phyloP scores from a whole-genome alignment of 1,140 invertebrate genomes.

The Eumeta japonica region DNA sequence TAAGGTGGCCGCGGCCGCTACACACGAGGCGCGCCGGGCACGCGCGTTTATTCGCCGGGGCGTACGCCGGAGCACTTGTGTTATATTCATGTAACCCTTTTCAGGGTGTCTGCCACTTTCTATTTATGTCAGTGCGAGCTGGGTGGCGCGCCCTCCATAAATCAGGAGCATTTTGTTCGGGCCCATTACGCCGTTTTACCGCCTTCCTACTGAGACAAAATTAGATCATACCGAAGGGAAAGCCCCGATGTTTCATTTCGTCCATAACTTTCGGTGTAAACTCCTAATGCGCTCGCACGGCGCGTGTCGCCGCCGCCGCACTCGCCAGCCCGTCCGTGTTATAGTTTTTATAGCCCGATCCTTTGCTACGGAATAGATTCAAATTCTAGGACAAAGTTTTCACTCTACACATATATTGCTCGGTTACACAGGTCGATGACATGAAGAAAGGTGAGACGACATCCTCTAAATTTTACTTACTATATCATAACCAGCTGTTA shows the following conservation, averaged over 20 bases:
- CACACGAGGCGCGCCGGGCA: not conserved
- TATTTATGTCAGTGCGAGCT: conserved; percentile 32
- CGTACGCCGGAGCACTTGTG: conserved; percentile 20
- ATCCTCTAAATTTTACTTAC: no score
- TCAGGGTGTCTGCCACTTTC: conserved; percentile 31
- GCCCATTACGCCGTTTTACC: conserved; percentile 45
- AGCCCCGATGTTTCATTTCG: conserved; percentile 20
- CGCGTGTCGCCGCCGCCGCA: no score
- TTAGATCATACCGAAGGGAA: conserved; percentile 41
- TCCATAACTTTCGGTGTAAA: conserved; percentile 38
- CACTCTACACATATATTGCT: no score
- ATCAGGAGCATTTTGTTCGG: conserved; percentile 43
- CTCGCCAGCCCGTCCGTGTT: no score
- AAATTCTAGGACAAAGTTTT: no score
- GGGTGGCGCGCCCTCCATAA: conserved; percentile 36
- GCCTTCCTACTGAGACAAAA: conserved; percentile 43
- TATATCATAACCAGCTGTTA: no score
- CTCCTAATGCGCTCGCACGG: no score
- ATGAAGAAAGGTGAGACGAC: no score
- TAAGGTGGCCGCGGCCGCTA: not conserved
- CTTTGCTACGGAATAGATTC: no score
- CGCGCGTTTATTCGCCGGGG: conserved; percentile 18
- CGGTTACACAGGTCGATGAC: no score
- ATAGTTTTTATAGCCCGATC: no score
- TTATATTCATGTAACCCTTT: conserved; percentile 33